phyloP scores from a whole-genome alignment of 2,113 vertebrate species.

The Geococcyx californianus region DNA sequence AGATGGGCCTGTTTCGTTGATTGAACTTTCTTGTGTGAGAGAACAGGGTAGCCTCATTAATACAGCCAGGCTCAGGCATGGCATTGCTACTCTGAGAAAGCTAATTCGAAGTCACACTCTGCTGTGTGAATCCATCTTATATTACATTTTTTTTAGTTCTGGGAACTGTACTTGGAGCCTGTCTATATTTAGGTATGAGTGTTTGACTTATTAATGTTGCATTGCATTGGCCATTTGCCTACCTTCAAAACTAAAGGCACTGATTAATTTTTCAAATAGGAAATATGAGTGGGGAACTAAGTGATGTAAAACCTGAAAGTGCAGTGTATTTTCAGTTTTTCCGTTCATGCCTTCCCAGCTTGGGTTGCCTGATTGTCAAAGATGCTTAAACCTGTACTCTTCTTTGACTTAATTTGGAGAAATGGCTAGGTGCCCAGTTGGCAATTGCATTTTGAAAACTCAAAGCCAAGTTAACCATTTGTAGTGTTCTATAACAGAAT shows the following conservation, averaged over 20 bases:
- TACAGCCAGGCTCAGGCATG: neutral
- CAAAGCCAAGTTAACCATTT: neutral
- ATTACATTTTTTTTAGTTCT: neutral
- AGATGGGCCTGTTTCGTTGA: neutral
- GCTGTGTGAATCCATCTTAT: neutral
- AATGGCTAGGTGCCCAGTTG: neutral
- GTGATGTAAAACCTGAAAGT: neutral
- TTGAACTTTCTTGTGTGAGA: neutral
- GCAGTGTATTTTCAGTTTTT: neutral
- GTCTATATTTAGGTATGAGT: neutral
- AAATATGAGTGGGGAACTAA: neutral
- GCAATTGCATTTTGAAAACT: neutral
- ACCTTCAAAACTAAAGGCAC: neutral
- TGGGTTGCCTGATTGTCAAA: neutral
- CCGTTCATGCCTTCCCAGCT: neutral
- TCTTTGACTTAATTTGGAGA: neutral
- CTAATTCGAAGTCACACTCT: neutral
- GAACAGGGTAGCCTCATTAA: neutral
- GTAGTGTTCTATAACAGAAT: neutral
- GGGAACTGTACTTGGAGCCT: neutral
- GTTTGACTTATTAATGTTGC: neutral
- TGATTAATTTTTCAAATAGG: constrained; percentile 6
- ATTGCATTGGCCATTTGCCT: neutral
- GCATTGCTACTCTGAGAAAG: neutral
- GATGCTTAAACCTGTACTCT: neutral